These are phyloP conservation scores for Oryctes rhinoceros DNA, from an alignment of 1,140 invertebrate genomes.

Conservation along the genomic window DNA sequence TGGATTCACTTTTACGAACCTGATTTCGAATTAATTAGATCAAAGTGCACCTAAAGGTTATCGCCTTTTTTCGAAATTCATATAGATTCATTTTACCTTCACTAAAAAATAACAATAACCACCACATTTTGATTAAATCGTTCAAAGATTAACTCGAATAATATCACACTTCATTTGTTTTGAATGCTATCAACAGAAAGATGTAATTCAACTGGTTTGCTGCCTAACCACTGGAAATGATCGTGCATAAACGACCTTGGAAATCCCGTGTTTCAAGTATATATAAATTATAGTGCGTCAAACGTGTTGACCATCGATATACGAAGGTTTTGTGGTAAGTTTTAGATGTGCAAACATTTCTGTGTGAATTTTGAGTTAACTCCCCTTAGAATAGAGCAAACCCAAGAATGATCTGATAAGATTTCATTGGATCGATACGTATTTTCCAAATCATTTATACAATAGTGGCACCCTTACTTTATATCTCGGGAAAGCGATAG, in stretches of 20 bases:
- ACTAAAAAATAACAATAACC: constrained; percentile 13
- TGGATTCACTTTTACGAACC: too few relatives aligned
- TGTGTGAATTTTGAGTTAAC: too few relatives aligned
- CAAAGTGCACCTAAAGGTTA: too few relatives aligned
- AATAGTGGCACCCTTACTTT: too few relatives aligned
- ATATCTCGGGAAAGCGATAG: too few relatives aligned
- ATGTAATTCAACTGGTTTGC: constrained; percentile 39
- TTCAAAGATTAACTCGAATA: neutral
- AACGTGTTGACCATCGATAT: neutral
- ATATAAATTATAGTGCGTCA: constrained; percentile 21
- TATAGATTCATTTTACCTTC: neutral
- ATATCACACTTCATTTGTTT: constrained; percentile 35
- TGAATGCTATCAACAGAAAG: constrained; percentile 40
- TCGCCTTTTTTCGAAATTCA: neutral
- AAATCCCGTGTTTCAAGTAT: constrained; percentile 47
- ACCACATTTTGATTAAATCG: constrained; percentile 8
- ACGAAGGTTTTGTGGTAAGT: neutral
- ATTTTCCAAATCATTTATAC: too few relatives aligned
- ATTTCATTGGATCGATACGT: too few relatives aligned
- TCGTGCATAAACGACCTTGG: constrained; percentile 44
- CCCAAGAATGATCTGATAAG: too few relatives aligned
- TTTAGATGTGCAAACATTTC: neutral
- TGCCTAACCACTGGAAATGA: constrained; percentile 30
- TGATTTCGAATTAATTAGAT: too few relatives aligned
- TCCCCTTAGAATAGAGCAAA: too few relatives aligned